Evolutionary conservation across 2,888 invertebrate genomes (phyloP).

Genomic region (Chalcis sispes): DNA sequence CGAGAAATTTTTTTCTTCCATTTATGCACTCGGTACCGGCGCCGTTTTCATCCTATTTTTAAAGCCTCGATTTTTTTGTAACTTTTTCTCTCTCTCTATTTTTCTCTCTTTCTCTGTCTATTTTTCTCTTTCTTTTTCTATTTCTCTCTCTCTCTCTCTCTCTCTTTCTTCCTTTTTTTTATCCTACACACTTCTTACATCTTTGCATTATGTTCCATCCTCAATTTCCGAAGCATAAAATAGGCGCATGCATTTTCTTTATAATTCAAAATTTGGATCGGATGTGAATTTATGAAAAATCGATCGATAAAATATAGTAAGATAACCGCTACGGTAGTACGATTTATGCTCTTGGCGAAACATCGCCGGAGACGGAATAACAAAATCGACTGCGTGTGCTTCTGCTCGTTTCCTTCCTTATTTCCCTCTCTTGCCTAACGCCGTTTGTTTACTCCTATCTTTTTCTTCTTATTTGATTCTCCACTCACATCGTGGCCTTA

Average conservation of each 20-base stretch:
- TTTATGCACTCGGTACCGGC: neutral
- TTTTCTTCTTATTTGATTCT: neutral
- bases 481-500: neutral
- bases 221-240: slow-evolving; percentile 1
- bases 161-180: slow-evolving; percentile 1
- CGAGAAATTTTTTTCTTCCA: neutral
- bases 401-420: neutral
- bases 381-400: slow-evolving; percentile 26
- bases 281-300: slow-evolving; percentile 38
- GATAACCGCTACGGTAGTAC: neutral
- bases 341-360: slow-evolving; percentile 27
- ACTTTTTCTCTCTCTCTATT: too few species aligned
- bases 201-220: neutral
- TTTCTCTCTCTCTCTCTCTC: neutral
- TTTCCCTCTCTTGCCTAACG: slow-evolving; percentile 26
- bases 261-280: neutral
- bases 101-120: neutral
- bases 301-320: slow-evolving; percentile 37
- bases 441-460: slow-evolving; percentile 37
- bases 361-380: slow-evolving; percentile 27
- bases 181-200: neutral
- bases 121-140: too few species aligned
- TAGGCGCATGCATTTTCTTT: neutral
- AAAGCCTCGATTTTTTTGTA: too few species aligned
- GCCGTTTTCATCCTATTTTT: too few species aligned